phyloP scores from a whole-genome alignment of 1,140 invertebrate genomes.

The Ectropis grisescens region DNA sequence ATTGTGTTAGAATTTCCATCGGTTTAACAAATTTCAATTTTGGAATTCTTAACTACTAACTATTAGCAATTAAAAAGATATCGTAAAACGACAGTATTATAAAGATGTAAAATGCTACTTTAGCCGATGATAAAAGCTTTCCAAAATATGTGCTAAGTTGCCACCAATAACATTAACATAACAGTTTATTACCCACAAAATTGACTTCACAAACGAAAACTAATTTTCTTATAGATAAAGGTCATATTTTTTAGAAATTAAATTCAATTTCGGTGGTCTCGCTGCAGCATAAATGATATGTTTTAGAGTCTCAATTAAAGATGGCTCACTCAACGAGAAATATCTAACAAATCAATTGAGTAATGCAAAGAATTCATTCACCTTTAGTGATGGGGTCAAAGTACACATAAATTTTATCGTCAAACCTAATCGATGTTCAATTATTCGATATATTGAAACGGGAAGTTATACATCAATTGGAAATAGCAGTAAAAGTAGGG shows the following conservation, averaged over 20 bases:
- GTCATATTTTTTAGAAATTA: constrained; percentile 12
- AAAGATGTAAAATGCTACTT: too few species aligned
- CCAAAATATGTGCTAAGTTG: too few species aligned
- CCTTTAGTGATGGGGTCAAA: constrained; percentile 32
- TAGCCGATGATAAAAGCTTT: too few species aligned
- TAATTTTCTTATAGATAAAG: constrained; percentile 4
- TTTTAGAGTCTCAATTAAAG: constrained; percentile 46
- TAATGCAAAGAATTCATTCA: constrained; percentile 61
- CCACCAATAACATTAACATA: too few species aligned
- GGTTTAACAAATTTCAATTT: too few species aligned
- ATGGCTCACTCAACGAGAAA: constrained; percentile 51
- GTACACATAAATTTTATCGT: not conserved
- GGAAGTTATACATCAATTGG: not conserved
- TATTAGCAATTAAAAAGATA: too few species aligned
- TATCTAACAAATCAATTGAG: constrained; percentile 63
- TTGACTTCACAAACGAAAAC: constrained; percentile 4
- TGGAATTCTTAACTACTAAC: too few species aligned
- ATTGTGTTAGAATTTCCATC: too few species aligned
- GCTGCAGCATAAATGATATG: constrained; percentile 20
- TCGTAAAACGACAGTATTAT: too few species aligned
- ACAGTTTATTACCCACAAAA: too few species aligned
- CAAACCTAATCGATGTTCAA: not conserved
- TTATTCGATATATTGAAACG: not conserved
- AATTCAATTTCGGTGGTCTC: constrained; percentile 23
- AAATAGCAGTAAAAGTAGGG: not conserved